Conservation (phyloP, 2,888 invertebrate genomes). For the Galerucella calmariensis region DNA sequence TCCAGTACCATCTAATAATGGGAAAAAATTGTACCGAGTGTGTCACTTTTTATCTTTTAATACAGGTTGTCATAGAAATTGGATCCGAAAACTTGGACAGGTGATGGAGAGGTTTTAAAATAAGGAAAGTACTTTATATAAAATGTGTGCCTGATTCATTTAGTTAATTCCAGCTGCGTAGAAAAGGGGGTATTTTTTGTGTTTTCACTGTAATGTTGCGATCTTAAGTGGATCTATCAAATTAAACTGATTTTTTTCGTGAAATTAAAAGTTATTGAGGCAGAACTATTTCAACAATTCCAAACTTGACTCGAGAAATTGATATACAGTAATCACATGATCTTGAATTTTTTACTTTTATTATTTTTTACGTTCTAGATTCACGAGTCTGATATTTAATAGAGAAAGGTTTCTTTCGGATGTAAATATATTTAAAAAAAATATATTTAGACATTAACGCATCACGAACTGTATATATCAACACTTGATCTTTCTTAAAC, state of each 20-base stretch:
- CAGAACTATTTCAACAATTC: slow-evolving; percentile 11
- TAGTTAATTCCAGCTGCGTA: too few relatives aligned
- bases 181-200: too few relatives aligned
- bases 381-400: slow-evolving; percentile 2
- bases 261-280: background rate
- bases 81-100: too few relatives aligned
- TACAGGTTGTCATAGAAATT: too few relatives aligned
- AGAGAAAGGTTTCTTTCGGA: background rate
- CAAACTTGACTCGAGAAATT: slow-evolving; percentile 11
- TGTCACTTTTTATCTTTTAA: too few relatives aligned
- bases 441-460: slow-evolving; percentile 5
- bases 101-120: too few relatives aligned
- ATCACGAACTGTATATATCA: slow-evolving; percentile 11
- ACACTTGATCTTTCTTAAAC: background rate
- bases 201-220: too few relatives aligned
- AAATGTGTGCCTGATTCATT: too few relatives aligned
- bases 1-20: too few relatives aligned
- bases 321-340: background rate
- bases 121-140: too few relatives aligned
- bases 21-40: too few relatives aligned
- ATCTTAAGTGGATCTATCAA: too few relatives aligned
- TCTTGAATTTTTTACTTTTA: slow-evolving; percentile 5
- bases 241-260: background rate
- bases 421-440: slow-evolving; percentile 6
- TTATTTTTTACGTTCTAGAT: background rate